phyloP scores from a whole-genome alignment of 2,888 invertebrate species.

The Aproaerema taeniolella region DNA sequence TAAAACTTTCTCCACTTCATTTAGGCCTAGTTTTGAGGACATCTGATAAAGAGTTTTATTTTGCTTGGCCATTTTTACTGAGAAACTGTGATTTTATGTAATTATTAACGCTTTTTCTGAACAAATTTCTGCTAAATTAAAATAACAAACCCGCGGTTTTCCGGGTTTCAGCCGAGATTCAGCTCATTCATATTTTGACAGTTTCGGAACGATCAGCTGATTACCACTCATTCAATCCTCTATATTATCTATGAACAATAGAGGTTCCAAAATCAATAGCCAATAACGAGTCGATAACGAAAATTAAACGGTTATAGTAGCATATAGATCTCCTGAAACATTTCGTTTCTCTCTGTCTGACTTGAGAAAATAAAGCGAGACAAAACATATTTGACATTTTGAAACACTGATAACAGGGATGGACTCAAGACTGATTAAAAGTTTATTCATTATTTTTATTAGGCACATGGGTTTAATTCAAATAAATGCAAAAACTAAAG shows the following conservation, averaged over 20 bases:
- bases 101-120: neutral
- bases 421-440: neutral
- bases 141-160: neutral
- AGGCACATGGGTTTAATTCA: no score
- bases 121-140: neutral
- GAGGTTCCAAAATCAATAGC: no score
- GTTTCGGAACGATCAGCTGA: slow-evolving; percentile 13
- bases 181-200: slow-evolving; percentile 9
- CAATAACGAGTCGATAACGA: slow-evolving; percentile 1
- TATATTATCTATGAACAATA: slow-evolving; percentile 11
- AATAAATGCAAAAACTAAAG: no score
- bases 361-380: neutral
- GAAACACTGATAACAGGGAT: slow-evolving; percentile 3
- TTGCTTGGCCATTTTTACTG: slow-evolving; percentile 36
- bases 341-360: neutral
- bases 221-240: slow-evolving; percentile 11
- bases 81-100: no score
- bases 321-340: neutral
- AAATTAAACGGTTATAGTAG: neutral
- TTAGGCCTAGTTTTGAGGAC: slow-evolving; percentile 55
- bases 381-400: slow-evolving; percentile 2
- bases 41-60: slow-evolving; percentile 52
- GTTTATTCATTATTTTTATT: no score
- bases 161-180: no score
- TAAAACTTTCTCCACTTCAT: slow-evolving; percentile 55